Evolutionary conservation across 2,797 vertebrate species (phyloP), one percentile per base, ranked within the genome.

Genomic region (Epinephelus malabaricus): DNA sequence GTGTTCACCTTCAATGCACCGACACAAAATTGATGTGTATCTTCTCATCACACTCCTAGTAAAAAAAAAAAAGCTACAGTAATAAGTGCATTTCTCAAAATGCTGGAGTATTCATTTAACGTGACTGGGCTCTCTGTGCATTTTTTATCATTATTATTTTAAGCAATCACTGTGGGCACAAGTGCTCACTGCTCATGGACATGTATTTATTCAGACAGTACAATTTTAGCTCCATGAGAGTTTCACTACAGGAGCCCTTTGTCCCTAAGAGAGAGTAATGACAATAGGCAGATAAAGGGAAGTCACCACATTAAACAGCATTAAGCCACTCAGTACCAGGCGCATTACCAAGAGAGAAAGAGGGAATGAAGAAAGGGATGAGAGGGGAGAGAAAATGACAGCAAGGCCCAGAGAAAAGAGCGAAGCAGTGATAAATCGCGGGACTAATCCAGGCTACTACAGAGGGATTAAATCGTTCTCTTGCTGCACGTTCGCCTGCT

Each of bases 371-470:
- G 84, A 79, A 81, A 79, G 30, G 75, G 79, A 80, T 76, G 82
- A 86, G 73, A 77, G 82, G 59, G 50, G 76, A 84, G 76, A 85
- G 86, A 86, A 85, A 88, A 83, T 61, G 81, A 87, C 77, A 91
- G 85, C 5, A 49, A 69, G 69, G 81, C 82, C 63, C 54, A 19
- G 69, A 81, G 73, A 88, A 90, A 87, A 90, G 85, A 86, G 75
- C 2, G 27, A 84, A 78, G 71, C 88, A 60, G 84, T 82, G 93
- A 93, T 90, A 92, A 93, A 94, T 91, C 73, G 34, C 62, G 68
- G 84, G 85, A 89, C 87, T 95, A 95, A 95, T 95, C 94, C 91
- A 4, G 78, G 88, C 84, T 83, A 90, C 92, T 92, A 92, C 88
- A 85, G 87, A 90, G 77, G 92, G 92, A 94, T 95, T 95, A 94